A percentile compares a stretch with the other conserved stretches of the same genome.
phyloP scores from a whole-genome alignment of 2,113 vertebrate species.

The Spheniscus mendiculus region DNA sequence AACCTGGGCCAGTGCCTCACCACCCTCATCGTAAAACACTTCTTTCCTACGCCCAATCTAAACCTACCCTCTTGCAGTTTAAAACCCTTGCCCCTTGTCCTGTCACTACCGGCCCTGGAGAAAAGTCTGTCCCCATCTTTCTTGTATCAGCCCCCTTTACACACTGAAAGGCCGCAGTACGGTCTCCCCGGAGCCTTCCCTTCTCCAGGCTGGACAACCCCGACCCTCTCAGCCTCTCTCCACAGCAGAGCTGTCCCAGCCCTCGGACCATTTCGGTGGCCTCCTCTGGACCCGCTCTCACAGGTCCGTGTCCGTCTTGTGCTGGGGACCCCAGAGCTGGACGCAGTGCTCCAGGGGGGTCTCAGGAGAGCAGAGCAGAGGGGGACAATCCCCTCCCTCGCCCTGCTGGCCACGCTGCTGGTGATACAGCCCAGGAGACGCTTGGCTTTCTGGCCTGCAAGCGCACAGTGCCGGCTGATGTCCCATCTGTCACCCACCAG shows the following conservation, averaged over 20 bases:
- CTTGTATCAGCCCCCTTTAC: too few relatives aligned
- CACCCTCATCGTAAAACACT: neutral
- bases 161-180: neutral
- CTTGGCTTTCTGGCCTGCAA: neutral
- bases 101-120: neutral
- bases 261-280: rapidly evolving
- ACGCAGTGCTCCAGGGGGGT: rapidly evolving
- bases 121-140: neutral
- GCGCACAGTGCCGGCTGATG: rapidly evolving
- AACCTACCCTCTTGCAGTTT: neutral
- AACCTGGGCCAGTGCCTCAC: neutral
- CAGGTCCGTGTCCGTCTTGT: neutral
- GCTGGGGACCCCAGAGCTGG: neutral
- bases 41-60: neutral
- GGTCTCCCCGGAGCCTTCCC: neutral
- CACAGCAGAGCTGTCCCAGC: neutral
- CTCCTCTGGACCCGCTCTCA: neutral
- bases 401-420: rapidly evolving
- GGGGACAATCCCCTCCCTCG: too few relatives aligned
- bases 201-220: neutral
- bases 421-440: rapidly evolving
- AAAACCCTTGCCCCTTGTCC: neutral
- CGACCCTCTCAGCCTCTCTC: neutral
- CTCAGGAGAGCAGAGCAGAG: too few relatives aligned
- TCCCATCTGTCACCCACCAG: neutral